Evolutionary conservation across 1,140 invertebrate genomes (phyloP).

Genomic region (Eumeta japonica): DNA sequence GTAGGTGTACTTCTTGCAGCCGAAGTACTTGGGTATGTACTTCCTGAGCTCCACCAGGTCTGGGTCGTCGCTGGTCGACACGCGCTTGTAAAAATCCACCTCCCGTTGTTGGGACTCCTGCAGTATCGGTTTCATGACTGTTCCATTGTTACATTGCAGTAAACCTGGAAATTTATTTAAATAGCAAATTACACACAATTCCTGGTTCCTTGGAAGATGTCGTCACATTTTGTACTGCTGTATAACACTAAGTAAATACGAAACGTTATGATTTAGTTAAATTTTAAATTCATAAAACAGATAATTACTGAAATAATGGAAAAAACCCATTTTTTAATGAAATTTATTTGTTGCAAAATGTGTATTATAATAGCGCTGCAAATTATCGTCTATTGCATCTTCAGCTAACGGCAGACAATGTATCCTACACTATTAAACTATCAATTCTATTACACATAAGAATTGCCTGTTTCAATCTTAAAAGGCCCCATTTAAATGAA

Average conservation of each 20-base stretch:
- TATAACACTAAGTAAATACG: background rate
- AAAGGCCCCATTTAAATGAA: too few species aligned
- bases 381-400: too few species aligned
- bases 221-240: background rate
- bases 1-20: constrained; percentile 60
- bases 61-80: constrained; percentile 52
- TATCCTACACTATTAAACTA: too few species aligned
- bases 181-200: constrained; percentile 4
- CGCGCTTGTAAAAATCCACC: constrained; percentile 69
- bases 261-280: background rate
- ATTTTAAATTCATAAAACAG: background rate
- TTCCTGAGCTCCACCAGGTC: constrained; percentile 58
- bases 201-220: background rate
- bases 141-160: constrained; percentile 63
- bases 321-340: too few species aligned
- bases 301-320: too few species aligned
- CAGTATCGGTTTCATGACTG: constrained; percentile 70
- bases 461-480: too few species aligned
- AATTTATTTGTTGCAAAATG: too few species aligned
- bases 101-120: constrained; percentile 71
- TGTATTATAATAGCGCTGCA: too few species aligned
- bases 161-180: constrained; percentile 69
- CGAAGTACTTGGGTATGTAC: constrained; percentile 65
- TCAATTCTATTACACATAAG: too few species aligned
- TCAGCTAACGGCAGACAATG: too few species aligned